Evolutionary conservation across 2,888 invertebrate species (phyloP), one percentile per base, ranked within the genome.

Genomic region (Synergus japonicus): DNA sequence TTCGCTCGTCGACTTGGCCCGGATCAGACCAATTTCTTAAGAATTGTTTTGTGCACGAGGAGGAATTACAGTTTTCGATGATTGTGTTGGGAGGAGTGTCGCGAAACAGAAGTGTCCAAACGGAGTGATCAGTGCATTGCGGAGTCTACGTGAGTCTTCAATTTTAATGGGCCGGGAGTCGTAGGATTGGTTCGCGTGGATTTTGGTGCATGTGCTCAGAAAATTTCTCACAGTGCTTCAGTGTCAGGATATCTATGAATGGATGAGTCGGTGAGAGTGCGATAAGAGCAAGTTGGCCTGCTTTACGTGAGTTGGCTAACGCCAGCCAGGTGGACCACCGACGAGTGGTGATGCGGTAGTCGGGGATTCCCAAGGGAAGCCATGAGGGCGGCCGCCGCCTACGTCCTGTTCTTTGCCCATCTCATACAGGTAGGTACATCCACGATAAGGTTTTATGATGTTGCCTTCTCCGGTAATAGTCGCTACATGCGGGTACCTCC

Each of bases 371-470:
- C 89, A 90, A 90, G 90, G 91, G 92, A 90, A 92, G 92, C 91
- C 92, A 92, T 92, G 92, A 92, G 92, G 92, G 91, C 92, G 91
- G 91, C 91, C 90, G 91, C 90, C 90, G 90, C 91, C 90, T 92
- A 91, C 92, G 91, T 92, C 91, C 91, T 92, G 90, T 90, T 92
- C 88, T 90, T 92, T 88, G 91, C 92, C 89, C 91, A 92, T 88
- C 91, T 92, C 87, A 91, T 92, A 91, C 92, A 92, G 91, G 92
- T 92, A 90, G 78, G 86, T 73, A 44, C 69, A 69, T 22, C 29
- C 46, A 18, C 44, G 46, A 46, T 66, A 66, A 66, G 65, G n/a
- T 66, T 66, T 66, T 66, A 66, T 43, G 37, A 64, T 64, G 4
- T 66, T n/a, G 43, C 65, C 43, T 43, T 60, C n/a, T 43, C 43